These are phyloP conservation scores for Drosophila rubida DNA, from an alignment of 2,888 invertebrate species.

Conservation along the genomic window DNA sequence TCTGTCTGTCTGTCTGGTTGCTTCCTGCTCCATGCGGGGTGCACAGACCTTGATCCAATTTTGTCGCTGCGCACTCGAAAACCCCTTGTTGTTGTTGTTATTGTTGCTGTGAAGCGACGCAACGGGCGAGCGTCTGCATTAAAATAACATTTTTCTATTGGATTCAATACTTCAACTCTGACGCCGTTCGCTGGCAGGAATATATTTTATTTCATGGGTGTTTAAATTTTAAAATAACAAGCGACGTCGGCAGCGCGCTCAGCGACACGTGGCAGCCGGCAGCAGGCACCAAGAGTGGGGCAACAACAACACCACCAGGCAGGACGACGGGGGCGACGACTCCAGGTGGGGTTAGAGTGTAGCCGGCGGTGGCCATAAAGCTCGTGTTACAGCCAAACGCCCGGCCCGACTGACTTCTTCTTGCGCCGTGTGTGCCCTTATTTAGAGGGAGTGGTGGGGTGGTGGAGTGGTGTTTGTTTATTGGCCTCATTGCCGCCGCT, in stretches of 20 bases:
- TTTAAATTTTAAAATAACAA: constrained; percentile 82
- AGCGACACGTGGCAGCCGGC: constrained; percentile 67
- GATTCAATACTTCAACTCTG: constrained; percentile 70
- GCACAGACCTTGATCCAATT: constrained; percentile 75
- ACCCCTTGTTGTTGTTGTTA: constrained; percentile 16
- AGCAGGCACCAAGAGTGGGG: constrained; percentile 18
- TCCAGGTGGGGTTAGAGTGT: constrained; percentile 63
- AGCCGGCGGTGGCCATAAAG: constrained; percentile 56
- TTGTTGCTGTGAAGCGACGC: constrained; percentile 30
- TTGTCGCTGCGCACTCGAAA: constrained; percentile 38
- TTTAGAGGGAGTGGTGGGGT: constrained; percentile 44
- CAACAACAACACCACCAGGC: constrained; percentile 4
- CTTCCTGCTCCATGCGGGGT: constrained; percentile 36
- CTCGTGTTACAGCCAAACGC: constrained; percentile 47
- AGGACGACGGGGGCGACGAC: constrained; percentile 50
- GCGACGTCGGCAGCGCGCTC: constrained; percentile 61
- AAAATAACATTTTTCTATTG: constrained; percentile 79
- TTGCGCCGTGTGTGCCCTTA: constrained; percentile 33
- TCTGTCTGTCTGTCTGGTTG: constrained; percentile 8
- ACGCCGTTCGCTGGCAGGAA: constrained; percentile 26
- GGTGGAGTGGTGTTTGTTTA: constrained; percentile 79
- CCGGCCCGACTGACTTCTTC: constrained; percentile 50
- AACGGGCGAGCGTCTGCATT: constrained; percentile 68
- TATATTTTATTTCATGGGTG: constrained; percentile 81
- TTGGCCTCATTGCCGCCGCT: constrained; percentile 73